Percentiles rank a stretch among this genome's conserved stretches.
phyloP scores from a whole-genome alignment of 1,140 invertebrate species.

The Drosophila lacertosa region DNA sequence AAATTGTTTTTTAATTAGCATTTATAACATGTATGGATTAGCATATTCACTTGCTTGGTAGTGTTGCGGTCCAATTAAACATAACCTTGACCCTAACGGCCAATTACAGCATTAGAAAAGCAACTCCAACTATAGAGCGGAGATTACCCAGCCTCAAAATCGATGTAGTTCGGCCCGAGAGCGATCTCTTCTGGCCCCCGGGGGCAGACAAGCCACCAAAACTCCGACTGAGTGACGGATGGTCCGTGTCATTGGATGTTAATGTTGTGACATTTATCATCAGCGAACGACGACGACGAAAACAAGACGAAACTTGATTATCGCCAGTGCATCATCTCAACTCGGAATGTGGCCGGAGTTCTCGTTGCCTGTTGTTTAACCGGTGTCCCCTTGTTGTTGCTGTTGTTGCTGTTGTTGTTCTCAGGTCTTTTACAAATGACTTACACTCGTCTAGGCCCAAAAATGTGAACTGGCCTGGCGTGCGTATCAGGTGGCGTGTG shows the following conservation, averaged over 20 bases:
- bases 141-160: constrained; percentile 62
- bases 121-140: too few relatives aligned
- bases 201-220: constrained; percentile 48
- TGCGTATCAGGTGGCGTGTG: constrained; percentile 65
- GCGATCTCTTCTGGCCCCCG: constrained; percentile 77
- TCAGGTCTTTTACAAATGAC: constrained; percentile 71
- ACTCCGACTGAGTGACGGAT: constrained; percentile 84
- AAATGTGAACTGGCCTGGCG: constrained; percentile 43
- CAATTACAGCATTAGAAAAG: constrained; percentile 65
- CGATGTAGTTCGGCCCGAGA: constrained; percentile 68
- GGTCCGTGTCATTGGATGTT: constrained; percentile 84
- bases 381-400: constrained; percentile 43
- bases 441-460: constrained; percentile 59
- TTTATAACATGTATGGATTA: neutral
- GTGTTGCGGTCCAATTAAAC: constrained; percentile 53
- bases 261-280: constrained; percentile 84
- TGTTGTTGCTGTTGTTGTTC: constrained; percentile 9
- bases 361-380: constrained; percentile 7
- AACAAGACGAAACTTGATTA: constrained; percentile 82
- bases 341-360: constrained; percentile 51
- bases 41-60: constrained; percentile 17
- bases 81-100: constrained; percentile 76
- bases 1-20: constrained; percentile 74
- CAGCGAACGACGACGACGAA: constrained; percentile 76
- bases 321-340: constrained; percentile 78